Percentiles rank a stretch among this genome's conserved stretches.
Evolutionary conservation across 2,797 vertebrate genomes (phyloP).

Genomic region (Galaxias olidus): DNA sequence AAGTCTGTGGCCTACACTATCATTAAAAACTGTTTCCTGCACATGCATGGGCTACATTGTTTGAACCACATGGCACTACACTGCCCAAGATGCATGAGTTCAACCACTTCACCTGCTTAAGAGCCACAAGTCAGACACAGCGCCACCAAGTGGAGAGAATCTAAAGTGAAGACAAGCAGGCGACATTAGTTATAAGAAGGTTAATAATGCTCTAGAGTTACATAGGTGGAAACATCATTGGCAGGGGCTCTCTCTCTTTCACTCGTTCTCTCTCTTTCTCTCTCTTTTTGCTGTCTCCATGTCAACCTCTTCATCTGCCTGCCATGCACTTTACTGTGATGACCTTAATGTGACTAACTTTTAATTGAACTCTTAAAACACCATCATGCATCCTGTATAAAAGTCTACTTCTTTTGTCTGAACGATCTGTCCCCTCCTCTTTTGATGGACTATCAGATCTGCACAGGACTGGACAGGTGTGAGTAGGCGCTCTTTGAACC

Average conservation of each 20-base stretch:
- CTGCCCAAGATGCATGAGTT: conserved; percentile 60
- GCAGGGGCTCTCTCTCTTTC: conserved; percentile 9
- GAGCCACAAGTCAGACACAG: conserved; percentile 3
- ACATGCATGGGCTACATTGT: conserved; percentile 57
- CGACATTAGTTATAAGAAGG: conserved; percentile 7
- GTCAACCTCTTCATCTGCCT: not conserved
- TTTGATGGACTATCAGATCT: too few species aligned
- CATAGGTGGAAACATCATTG: not conserved
- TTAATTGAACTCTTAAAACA: not conserved
- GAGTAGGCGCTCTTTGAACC: too few species aligned
- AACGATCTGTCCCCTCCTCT: too few species aligned
- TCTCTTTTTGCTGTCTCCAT: not conserved
- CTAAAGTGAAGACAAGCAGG: not conserved
- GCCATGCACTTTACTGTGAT: conserved; percentile 9
- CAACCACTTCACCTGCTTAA: conserved; percentile 46
- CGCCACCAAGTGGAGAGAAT: conserved; percentile 3
- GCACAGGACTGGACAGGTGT: too few species aligned
- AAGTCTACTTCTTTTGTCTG: too few species aligned
- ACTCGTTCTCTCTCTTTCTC: not conserved
- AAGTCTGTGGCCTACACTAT: too few species aligned
- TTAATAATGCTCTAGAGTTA: too few species aligned
- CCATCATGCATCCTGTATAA: too few species aligned
- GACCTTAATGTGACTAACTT: conserved; percentile 23
- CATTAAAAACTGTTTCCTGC: conserved; percentile 33
- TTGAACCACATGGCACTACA: conserved; percentile 47